Evolutionary conservation across 2,113 vertebrate genomes (phyloP), one percentile per base, ranked within the genome.

Genomic region (Psilopsiagon aymara): DNA sequence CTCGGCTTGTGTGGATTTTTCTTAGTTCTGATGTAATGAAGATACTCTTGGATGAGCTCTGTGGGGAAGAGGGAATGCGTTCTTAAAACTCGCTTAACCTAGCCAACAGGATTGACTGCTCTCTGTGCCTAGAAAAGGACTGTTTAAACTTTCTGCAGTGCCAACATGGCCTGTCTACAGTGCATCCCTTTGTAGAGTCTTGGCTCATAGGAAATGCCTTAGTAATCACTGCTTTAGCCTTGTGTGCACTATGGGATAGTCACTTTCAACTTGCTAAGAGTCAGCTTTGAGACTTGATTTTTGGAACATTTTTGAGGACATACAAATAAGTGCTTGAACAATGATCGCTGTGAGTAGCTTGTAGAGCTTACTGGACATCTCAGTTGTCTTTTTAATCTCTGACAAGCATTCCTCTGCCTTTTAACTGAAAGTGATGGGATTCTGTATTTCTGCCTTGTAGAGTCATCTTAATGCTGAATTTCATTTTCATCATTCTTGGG

Each of bases 1-100:
- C 96, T 97, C 74, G 97, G 96, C 97, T 94, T 94, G 95, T 95
- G 97, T 97, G 97, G 94, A 77, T 96, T 97, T 96, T 95, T 96
- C 96, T 94, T 94, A 96, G 95, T 92, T 97, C 91, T 1, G 81
- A 90, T 96, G 97, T 98, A 97, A 94, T 2, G 80, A 97, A 98
- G 96, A 97, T 90, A 92, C 4, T 92, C 66, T 77, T 82, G 52
- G 76, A 17, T 24, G 71, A 97, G 76, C 91, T 95, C 81, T 95
- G 95, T 95, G 96, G 97, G 97, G 97, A 96, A 90, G 90, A 97
- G 97, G 97, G 97, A 74, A 27, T n/a, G 93, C 91, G 97, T 95
- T 90, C 93, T 97, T 96, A 62, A 47, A 51, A 47, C 97, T 94
- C 71, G 95, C 90, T 60, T 55, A 23, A 73, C 82, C 68, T 76